Evolutionary conservation across 2,797 vertebrate species (phyloP), one percentile per base, ranked within the genome.

Genomic region (Picus viridis): DNA sequence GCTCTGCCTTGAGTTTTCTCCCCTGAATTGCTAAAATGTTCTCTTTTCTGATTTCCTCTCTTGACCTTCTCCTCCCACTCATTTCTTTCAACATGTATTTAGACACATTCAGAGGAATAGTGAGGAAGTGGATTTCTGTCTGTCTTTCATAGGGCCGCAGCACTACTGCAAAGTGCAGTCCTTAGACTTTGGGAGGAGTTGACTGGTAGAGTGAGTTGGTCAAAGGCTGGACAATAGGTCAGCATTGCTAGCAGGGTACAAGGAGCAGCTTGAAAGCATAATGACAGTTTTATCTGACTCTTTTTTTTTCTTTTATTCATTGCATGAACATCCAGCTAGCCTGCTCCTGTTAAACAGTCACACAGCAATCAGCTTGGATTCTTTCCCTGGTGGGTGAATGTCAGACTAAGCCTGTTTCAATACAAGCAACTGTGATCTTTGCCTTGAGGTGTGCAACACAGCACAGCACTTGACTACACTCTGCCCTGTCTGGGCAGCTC

Each of bases 311-410:
- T 39, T 39, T 39, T 12, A 39, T 72, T 84, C n/a, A 11, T 36
- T 0, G 0, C 56, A 27, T 27, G 27, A 0, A 0, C 34, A 71
- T 69, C 29, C 39, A 36, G 62, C 34, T 29, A 14, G 29, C 16
- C 16, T 0, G 3, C 17, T 43, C 24, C 69, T 49, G 36, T 49
- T 81, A 57, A 81, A 80, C 45, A 78, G 58, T 23, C 68, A 39
- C 23, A 14, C 0, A 6, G 54, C 77, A 63, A 64, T 74, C 62
- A 77, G 53, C 58, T 32, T 47, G 32, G 43, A 68, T 92, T 87
- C 45, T 87, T 89, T 61, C 29, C n/a, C 34, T 23, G n/a, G 51
- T 41, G 76, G 61, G 16, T 39, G 64, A 69, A 41, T 7, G 30
- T 29, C 57, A 69, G 36, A 12, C 16, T 69, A 47, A 92, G 53